phyloP scores from a whole-genome alignment of 35 echinoderm and acorn worm species.

The Eucidaris tribuloides region DNA sequence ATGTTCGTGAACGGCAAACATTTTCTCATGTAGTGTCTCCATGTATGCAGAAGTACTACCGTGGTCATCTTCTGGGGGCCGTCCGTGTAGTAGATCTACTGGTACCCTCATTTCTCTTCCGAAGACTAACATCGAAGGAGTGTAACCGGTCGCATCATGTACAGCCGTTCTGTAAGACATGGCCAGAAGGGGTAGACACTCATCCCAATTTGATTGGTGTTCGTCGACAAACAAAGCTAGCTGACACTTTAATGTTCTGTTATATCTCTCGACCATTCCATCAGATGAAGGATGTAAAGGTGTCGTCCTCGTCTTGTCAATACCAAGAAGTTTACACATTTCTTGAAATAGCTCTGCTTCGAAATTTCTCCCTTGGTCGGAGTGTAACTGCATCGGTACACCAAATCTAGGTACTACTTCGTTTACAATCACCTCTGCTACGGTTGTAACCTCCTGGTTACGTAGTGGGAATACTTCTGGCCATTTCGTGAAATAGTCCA shows the following conservation, averaged over 20 bases:
- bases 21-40: background rate
- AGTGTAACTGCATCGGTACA: slow-evolving; percentile 40
- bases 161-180: slow-evolving; percentile 4
- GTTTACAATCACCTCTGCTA: slow-evolving; percentile 18
- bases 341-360: slow-evolving; percentile 45
- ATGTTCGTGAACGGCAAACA: background rate
- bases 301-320: slow-evolving; percentile 44
- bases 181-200: slow-evolving; percentile 15
- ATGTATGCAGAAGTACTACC: background rate
- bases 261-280: slow-evolving; percentile 66
- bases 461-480: slow-evolving; percentile 47
- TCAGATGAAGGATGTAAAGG: slow-evolving; percentile 56
- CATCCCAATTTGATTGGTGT: slow-evolving; percentile 41
- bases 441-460: slow-evolving; percentile 40
- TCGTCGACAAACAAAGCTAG: slow-evolving; percentile 51
- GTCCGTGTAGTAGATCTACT: background rate
- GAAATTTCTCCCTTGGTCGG: slow-evolving; percentile 64
- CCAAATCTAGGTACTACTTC: slow-evolving; percentile 38
- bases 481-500: slow-evolving; percentile 68
- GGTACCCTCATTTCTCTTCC: background rate
- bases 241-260: slow-evolving; percentile 38
- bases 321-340: slow-evolving; percentile 32
- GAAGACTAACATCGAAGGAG: background rate
- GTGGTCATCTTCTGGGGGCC: background rate
- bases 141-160: too few relatives aligned